phyloP scores from a whole-genome alignment of 2,888 invertebrate genomes.

The Itoplectis maculator region DNA sequence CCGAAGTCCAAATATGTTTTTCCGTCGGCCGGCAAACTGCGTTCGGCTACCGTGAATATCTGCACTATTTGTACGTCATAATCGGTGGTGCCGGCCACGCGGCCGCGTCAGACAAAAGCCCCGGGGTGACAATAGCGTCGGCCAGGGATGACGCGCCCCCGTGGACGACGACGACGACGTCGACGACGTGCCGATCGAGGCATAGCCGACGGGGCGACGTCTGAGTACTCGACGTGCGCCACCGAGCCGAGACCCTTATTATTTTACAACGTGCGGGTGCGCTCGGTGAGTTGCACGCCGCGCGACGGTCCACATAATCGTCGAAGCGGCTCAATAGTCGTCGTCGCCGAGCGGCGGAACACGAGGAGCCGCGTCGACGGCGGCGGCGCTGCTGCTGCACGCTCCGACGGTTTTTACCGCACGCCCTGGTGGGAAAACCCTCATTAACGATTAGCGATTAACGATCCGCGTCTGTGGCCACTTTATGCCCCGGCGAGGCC shows the following conservation, averaged over 20 bases:
- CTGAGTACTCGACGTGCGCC: constrained; percentile 18
- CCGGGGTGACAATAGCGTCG: not conserved
- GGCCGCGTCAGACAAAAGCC: constrained; percentile 16
- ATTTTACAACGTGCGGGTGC: constrained; percentile 48
- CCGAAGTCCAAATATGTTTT: not conserved
- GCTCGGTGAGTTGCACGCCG: not conserved
- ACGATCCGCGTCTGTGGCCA: constrained; percentile 58
- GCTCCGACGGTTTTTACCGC: constrained; percentile 49
- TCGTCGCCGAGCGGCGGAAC: constrained; percentile 22
- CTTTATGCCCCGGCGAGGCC: constrained; percentile 8
- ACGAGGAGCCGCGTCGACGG: constrained; percentile 31
- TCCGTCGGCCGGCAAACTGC: not conserved
- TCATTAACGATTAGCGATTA: constrained; percentile 61
- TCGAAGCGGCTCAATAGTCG: constrained; percentile 47
- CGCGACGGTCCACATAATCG: constrained; percentile 59
- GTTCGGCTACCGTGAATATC: constrained; percentile 33
- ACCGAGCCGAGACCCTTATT: constrained; percentile 47
- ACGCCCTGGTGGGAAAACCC: constrained; percentile 59
- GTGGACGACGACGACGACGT: not conserved
- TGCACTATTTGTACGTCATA: constrained; percentile 40
- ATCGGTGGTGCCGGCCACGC: constrained; percentile 30
- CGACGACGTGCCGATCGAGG: not conserved
- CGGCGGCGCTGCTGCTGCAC: constrained; percentile 51
- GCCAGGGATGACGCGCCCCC: constrained; percentile 1
- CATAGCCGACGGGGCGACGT: not conserved